Conservation (phyloP, 2,113 vertebrate species). For the Zapus hudsonius region DNA sequence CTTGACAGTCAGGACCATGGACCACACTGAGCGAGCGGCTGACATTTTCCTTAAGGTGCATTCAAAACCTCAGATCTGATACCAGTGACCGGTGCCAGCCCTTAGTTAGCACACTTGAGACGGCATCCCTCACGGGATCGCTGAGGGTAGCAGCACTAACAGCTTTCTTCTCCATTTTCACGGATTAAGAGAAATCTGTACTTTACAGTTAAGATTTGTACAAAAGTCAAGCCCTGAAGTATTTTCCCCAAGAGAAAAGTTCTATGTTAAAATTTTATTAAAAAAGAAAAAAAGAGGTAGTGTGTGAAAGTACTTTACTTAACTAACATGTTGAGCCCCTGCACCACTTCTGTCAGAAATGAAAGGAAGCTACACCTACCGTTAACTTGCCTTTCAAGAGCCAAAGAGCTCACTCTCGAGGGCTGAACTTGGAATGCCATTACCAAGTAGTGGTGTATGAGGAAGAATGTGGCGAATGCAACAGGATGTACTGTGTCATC, state of each 20-base stretch:
- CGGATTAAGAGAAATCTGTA: conserved; percentile 64
- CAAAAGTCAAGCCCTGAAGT: no score
- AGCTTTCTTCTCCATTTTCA: conserved; percentile 77
- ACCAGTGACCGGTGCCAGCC: no score
- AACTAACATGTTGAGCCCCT: conserved; percentile 80
- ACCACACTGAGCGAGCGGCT: no score
- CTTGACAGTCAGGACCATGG: no score
- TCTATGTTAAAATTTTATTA: conserved; percentile 77
- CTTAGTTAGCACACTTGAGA: no score
- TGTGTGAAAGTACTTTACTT: conserved; percentile 84
- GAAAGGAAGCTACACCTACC: conserved; percentile 72
- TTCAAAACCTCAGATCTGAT: no score
- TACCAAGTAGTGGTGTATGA: conserved; percentile 68
- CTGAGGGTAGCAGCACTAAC: conserved; percentile 80
- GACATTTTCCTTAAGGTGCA: no score
- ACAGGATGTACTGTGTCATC: conserved; percentile 66
- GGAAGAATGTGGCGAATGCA: conserved; percentile 75
- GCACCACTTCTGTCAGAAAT: conserved; percentile 79
- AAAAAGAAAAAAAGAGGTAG: conserved; percentile 86
- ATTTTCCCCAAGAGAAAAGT: conserved; percentile 77
- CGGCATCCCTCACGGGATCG: conserved; percentile 57
- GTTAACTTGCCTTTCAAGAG: conserved; percentile 65
- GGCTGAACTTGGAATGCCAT: conserved; percentile 42
- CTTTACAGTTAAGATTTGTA: no score
- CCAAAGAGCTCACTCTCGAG: conserved; percentile 27